phyloP scores from a whole-genome alignment of 2,888 invertebrate species.

The Pardosa pseudoannulata region DNA sequence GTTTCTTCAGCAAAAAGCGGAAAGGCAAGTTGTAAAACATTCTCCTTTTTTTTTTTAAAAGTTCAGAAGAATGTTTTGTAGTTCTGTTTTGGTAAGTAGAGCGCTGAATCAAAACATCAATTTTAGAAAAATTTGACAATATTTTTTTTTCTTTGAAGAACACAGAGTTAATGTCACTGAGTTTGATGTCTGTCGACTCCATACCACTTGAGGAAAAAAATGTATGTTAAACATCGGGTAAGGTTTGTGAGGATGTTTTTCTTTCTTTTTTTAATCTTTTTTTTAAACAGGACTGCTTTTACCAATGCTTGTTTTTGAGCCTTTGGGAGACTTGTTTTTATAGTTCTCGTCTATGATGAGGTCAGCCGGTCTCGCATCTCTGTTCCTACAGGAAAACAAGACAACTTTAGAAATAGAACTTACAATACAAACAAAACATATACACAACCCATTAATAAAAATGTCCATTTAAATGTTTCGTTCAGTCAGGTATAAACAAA shows the following conservation, averaged over 20 bases:
- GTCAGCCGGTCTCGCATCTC: slow-evolving; percentile 50
- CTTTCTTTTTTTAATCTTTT: no score
- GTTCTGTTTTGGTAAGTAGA: slow-evolving; percentile 44
- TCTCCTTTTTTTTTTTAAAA: slow-evolving; percentile 20
- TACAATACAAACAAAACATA: no score
- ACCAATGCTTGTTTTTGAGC: slow-evolving; percentile 68
- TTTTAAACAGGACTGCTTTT: slow-evolving; percentile 69
- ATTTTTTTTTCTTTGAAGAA: not conserved
- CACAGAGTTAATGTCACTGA: not conserved
- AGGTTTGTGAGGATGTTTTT: not conserved
- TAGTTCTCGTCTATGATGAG: slow-evolving; percentile 68
- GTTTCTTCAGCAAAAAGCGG: slow-evolving; percentile 47
- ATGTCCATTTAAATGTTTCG: no score
- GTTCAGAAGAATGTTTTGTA: slow-evolving; percentile 39
- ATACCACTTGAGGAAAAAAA: slow-evolving; percentile 5
- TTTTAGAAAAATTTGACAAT: slow-evolving; percentile 49
- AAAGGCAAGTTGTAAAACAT: slow-evolving; percentile 49
- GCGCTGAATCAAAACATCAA: slow-evolving; percentile 56
- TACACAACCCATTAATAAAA: no score
- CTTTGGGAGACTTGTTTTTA: slow-evolving; percentile 69
- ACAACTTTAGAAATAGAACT: not conserved
- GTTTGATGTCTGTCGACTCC: slow-evolving; percentile 4
- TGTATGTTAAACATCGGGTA: slow-evolving; percentile 1
- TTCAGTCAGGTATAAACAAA: no score
- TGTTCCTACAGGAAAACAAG: slow-evolving; percentile 53